Conservation (phyloP, 2,113 vertebrate genomes). For the Mesocricetus auratus region DNA sequence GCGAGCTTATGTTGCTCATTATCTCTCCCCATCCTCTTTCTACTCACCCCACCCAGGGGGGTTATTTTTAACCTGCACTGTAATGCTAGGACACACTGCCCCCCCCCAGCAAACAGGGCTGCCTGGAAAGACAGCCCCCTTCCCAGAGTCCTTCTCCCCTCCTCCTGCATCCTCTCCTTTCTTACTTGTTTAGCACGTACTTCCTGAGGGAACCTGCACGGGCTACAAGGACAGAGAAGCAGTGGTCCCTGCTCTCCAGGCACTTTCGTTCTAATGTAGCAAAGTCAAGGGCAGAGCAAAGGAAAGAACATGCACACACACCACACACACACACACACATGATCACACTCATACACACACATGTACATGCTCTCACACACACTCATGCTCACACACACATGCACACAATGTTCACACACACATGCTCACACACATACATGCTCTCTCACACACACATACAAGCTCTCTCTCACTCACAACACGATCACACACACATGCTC, state of each 20-base stretch:
- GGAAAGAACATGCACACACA: background rate
- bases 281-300: background rate
- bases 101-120: conserved; percentile 43
- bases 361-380: too few species aligned
- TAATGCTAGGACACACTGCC: conserved; percentile 66
- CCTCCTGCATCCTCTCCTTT: background rate
- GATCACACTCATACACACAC: too few species aligned
- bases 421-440: too few species aligned
- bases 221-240: background rate
- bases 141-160: background rate
- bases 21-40: conserved; percentile 68
- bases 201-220: background rate
- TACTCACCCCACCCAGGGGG: conserved; percentile 62
- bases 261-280: background rate
- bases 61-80: conserved; percentile 72
- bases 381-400: too few species aligned
- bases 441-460: background rate
- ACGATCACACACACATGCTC: too few species aligned
- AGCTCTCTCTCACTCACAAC: too few species aligned
- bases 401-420: too few species aligned
- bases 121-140: conserved; percentile 1
- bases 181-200: background rate
- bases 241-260: background rate
- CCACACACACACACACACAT: too few species aligned
- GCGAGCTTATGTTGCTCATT: conserved; percentile 70